A percentile compares a stretch with the other conserved stretches of the same genome.
These are phyloP conservation scores for Cyphomyrus discorhynchus DNA, from an alignment of 2,113 vertebrate species.

Conservation along the genomic window DNA sequence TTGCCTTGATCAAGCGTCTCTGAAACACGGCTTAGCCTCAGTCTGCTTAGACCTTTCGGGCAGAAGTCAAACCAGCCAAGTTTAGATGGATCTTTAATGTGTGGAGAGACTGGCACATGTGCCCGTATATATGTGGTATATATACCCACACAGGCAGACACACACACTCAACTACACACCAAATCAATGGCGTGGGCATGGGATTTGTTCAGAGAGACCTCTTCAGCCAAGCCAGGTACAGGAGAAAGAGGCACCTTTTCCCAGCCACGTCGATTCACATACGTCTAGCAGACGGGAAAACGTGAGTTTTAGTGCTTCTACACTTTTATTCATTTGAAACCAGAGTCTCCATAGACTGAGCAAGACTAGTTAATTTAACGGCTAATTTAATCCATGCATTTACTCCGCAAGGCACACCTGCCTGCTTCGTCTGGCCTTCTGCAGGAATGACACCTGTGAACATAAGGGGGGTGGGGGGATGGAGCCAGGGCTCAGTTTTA, in stretches of 20 bases:
- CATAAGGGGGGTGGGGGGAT: not conserved
- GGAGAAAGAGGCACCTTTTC: conserved; percentile 41
- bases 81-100: conserved; percentile 57
- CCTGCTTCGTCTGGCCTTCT: conserved; percentile 11
- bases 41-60: conserved; percentile 59
- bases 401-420: conserved; percentile 14
- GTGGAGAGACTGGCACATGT: conserved; percentile 39
- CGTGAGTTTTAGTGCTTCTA: conserved; percentile 41
- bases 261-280: conserved; percentile 30
- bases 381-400: conserved; percentile 10
- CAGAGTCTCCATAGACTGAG: conserved; percentile 40
- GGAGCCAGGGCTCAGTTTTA: conserved; percentile 31
- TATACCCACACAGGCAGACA: conserved; percentile 33
- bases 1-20: conserved; percentile 69
- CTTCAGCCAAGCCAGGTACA: conserved; percentile 48
- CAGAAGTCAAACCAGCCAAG: conserved; percentile 53
- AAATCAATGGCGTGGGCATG: conserved; percentile 47
- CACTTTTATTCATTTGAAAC: conserved; percentile 34
- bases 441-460: conserved; percentile 6
- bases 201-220: conserved; percentile 45
- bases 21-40: conserved; percentile 53
- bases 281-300: conserved; percentile 40
- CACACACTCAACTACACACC: conserved; percentile 52
- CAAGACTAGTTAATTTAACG: not conserved
- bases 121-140: not conserved